Evolutionary conservation across 2,113 vertebrate species (phyloP).

Genomic region (Macrotis lagotis): DNA sequence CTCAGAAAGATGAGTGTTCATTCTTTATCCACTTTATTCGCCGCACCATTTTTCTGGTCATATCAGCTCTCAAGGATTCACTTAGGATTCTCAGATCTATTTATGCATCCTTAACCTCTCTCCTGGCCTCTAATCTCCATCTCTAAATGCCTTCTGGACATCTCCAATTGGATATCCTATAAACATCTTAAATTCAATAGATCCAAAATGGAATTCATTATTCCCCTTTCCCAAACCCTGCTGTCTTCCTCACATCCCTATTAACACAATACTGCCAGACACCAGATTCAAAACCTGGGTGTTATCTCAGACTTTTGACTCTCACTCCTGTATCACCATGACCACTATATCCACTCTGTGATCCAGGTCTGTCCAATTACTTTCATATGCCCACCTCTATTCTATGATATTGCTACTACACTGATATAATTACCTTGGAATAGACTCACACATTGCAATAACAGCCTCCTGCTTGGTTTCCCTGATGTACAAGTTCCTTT

Average conservation of each 20-base stretch:
- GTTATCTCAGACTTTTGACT: background rate
- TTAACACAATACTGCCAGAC: background rate
- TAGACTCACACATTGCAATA: background rate
- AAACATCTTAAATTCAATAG: background rate
- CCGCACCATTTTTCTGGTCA: too few relatives aligned
- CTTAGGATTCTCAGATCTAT: background rate
- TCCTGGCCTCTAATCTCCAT: background rate
- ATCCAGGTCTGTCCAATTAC: background rate
- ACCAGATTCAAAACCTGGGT: background rate
- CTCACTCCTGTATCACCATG: background rate
- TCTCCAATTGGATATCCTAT: background rate
- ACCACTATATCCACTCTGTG: background rate
- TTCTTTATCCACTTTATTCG: background rate
- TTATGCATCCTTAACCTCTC: background rate
- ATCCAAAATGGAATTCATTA: background rate
- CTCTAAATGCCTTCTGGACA: background rate
- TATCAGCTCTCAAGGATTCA: background rate
- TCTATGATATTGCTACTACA: background rate
- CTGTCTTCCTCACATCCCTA: background rate
- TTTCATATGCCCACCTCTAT: background rate
- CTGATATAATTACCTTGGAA: background rate
- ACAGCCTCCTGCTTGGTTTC: background rate
- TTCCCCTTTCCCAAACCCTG: background rate
- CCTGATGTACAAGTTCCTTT: background rate
- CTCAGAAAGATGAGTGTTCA: background rate